Conservation (phyloP, 1,140 invertebrate species). For the Ostrea edulis region DNA sequence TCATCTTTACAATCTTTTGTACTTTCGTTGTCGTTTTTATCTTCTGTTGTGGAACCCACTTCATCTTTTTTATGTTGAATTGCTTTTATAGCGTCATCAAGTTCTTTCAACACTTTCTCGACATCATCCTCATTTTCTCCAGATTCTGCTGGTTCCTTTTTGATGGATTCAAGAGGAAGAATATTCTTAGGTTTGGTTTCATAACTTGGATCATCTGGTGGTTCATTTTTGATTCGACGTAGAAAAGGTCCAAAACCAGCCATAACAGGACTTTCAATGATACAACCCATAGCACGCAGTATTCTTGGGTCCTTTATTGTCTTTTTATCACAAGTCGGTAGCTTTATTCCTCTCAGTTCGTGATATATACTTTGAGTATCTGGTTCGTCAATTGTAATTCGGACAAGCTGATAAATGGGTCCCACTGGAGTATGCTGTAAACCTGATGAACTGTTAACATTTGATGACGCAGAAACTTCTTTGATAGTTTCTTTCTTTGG, state of each 20-base stretch:
- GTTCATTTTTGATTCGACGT: constrained; percentile 31
- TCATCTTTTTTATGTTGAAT: constrained; percentile 11
- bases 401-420: not conserved
- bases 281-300: constrained; percentile 11
- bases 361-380: constrained; percentile 17
- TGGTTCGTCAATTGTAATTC: constrained; percentile 10
- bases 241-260: constrained; percentile 22
- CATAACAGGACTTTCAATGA: constrained; percentile 9
- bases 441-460: not conserved
- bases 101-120: constrained; percentile 39
- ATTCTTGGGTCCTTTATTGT: constrained; percentile 33
- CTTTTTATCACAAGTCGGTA: constrained; percentile 17
- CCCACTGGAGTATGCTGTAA: not conserved
- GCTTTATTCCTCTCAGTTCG: not conserved
- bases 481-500: not conserved
- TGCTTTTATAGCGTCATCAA: constrained; percentile 34
- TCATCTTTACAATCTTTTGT: not conserved
- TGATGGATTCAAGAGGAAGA: not conserved
- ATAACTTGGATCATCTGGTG: constrained; percentile 9
- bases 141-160: not conserved
- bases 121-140: constrained; percentile 34
- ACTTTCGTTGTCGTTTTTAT: not conserved
- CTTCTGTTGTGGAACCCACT: not conserved
- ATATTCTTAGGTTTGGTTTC: not conserved
- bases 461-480: not conserved